Evolutionary conservation across 2,888 invertebrate species (phyloP), one percentile per base, ranked within the genome.

Genomic region (Cataglyphis altisquamis): DNA sequence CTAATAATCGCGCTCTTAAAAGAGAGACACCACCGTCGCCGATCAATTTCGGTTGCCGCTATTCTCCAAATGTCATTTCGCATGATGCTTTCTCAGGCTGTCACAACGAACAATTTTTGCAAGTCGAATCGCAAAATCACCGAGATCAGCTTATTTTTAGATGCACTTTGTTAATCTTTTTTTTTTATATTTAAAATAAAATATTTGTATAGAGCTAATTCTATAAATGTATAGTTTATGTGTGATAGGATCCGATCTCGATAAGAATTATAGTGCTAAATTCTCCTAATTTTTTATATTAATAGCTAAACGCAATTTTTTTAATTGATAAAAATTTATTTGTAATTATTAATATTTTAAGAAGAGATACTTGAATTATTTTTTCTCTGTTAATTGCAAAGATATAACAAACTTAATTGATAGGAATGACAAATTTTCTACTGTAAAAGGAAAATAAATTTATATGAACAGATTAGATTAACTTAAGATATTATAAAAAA

Each of bases 81-180:
- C 70, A 67, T 52, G 68, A 85, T 39, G 72, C 73, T 92, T 92
- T 93, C 92, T 93, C 93, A 93, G 92, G 92, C 91, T 92, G 92
- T 93, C 91, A 85, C 32, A 29, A 45, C 9, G 9, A 41, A 29
- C 36, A 36, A 18, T 21, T 52, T 66, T 64, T 21, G 18, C 25
- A 52, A 48, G 8, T 29, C 8, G 12, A 29, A n/a, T n/a, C 3
- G 12, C 1, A n/a, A 29, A 15, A 18, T 55, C 18, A 15, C 3
- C 25, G 25, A 60, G 1, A 29, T 25, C 8, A 21, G n/a, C 3
- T 39, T 39, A n/a, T 48, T 25, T 41, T 39, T 9, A 12, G 12
- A 21, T 39, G 5, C 12, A 21, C 1, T 21, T 64, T 39, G 6
- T 21, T 48, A 18, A 55, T 70, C 21, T 10, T 6, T 21, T 48